A percentile compares a stretch with the other conserved stretches of the same genome.
phyloP scores from a whole-genome alignment of 2,888 invertebrate species.

The Chironomus tentans region DNA sequence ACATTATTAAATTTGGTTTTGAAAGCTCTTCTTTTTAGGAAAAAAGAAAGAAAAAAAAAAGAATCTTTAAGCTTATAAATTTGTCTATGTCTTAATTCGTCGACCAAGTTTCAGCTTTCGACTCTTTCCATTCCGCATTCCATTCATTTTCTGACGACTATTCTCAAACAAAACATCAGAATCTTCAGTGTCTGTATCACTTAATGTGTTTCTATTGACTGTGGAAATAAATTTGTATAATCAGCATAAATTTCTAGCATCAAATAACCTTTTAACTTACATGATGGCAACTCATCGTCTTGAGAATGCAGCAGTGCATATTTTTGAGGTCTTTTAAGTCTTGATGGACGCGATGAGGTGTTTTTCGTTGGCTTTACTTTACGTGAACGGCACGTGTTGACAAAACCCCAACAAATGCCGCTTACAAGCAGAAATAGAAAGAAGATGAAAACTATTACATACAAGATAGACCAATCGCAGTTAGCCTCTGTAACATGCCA shows the following conservation, averaged over 20 bases:
- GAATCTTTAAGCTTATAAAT: background rate
- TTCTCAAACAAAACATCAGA: constrained; percentile 76
- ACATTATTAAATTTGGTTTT: background rate
- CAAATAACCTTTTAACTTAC: constrained; percentile 31
- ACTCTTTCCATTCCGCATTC: constrained; percentile 31
- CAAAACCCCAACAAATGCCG: constrained; percentile 53
- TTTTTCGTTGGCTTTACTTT: constrained; percentile 43
- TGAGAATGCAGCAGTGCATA: constrained; percentile 63
- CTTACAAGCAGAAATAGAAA: constrained; percentile 51
- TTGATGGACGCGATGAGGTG: constrained; percentile 44
- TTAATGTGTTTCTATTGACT: constrained; percentile 44
- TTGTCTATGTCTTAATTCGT: constrained; percentile 38
- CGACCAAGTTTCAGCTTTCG: constrained; percentile 36
- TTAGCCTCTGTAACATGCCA: constrained; percentile 62
- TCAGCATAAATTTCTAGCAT: background rate
- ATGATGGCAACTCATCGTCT: constrained; percentile 50
- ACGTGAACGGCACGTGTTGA: constrained; percentile 50
- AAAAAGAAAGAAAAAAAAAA: background rate
- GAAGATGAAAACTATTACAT: constrained; percentile 70
- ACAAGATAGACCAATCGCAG: constrained; percentile 91
- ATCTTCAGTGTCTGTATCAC: constrained; percentile 70
- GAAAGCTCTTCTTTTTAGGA: background rate
- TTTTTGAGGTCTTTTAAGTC: constrained; percentile 52
- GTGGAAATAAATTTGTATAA: constrained; percentile 5
- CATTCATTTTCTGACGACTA: constrained; percentile 43